Conservation (phyloP, 92 coral and sea anemone species). For the Ricordea florida region DNA sequence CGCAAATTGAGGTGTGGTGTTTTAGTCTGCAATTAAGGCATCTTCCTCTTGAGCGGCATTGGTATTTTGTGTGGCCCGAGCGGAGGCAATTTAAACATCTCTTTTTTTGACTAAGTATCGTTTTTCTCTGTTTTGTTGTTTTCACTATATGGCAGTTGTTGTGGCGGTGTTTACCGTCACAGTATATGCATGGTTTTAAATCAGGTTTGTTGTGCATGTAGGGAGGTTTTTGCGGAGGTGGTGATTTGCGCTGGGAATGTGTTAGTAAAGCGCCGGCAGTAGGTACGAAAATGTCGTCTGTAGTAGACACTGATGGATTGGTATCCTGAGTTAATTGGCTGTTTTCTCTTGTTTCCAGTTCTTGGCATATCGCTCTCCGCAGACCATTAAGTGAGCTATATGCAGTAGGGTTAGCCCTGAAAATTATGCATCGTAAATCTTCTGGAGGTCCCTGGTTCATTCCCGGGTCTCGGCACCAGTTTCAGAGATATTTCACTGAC, state of each 20-base stretch:
- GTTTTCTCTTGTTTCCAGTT: slow-evolving; percentile 52
- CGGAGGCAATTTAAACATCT: slow-evolving; percentile 60
- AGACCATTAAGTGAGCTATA: slow-evolving; percentile 38
- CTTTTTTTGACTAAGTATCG: slow-evolving; percentile 18
- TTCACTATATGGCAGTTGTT: no score
- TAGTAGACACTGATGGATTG: no score
- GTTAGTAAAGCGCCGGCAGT: no score
- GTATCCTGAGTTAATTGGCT: slow-evolving; percentile 21
- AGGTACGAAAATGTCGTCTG: no score
- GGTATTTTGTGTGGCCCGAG: slow-evolving; percentile 19
- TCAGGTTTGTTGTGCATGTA: no score
- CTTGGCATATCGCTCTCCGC: slow-evolving; percentile 19
- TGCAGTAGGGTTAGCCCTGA: slow-evolving; percentile 30
- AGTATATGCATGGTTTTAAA: no score
- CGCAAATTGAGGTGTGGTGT: slow-evolving; percentile 63
- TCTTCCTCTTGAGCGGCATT: slow-evolving; percentile 47
- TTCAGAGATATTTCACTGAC: no score
- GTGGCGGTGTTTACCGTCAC: no score
- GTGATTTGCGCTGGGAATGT: no score
- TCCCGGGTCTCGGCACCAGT: no score
- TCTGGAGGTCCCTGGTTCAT: no score
- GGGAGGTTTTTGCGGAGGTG: no score
- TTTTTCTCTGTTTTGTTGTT: slow-evolving; percentile 29
- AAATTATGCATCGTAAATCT: neutral
- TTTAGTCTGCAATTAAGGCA: slow-evolving; percentile 51